Evolutionary conservation across 2,888 invertebrate genomes (phyloP), one percentile per base, ranked within the genome.

Genomic region (Ischnus inquisitorius): DNA sequence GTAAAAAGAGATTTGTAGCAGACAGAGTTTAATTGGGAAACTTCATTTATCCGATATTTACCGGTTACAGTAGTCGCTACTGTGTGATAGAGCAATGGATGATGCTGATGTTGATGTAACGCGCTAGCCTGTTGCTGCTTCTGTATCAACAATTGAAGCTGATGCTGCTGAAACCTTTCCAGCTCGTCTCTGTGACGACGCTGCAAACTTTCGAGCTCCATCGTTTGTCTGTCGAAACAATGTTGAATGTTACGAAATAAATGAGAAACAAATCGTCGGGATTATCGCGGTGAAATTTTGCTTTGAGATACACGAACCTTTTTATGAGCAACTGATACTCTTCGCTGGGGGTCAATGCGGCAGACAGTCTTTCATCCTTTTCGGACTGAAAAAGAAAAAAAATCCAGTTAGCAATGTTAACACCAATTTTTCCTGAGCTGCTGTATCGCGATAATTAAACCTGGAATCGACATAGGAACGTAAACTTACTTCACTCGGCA

Each of bases 141-240:
- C 57, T 93, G 93, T 72, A 93, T 93, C 19, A 93, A 84, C 64
- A 92, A 85, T 68, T 93, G 93, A 41, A 93, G 81, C 69, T 93
- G 93, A 65, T 93, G 93, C 62, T 93, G 93, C 54, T 93, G 93
- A 71, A 93, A 93, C 34, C 92, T 91, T 86, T 93, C 93, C 57
- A 93, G 86, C 81, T 93, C 93, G 72, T 93, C 93, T 62, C 93
- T 91, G 82, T 95, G 95, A 67, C 94, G 92, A 80, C 91, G 90
- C 81, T 94, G 93, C 84, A 95, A 86, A 64, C 93, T 93, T 87
- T 94, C 94, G 68, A 94, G 89, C 88, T 94, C 95, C 88, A 92
- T 90, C 67, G 94, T 94, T 91, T 95, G 95, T 85, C 94, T 93
- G 54, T 65, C 74, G 65, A 14, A 39, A 22, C 62, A 72, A 75